phyloP scores from a whole-genome alignment of 2,113 vertebrate genomes.

The Cyphomyrus discorhynchus region DNA sequence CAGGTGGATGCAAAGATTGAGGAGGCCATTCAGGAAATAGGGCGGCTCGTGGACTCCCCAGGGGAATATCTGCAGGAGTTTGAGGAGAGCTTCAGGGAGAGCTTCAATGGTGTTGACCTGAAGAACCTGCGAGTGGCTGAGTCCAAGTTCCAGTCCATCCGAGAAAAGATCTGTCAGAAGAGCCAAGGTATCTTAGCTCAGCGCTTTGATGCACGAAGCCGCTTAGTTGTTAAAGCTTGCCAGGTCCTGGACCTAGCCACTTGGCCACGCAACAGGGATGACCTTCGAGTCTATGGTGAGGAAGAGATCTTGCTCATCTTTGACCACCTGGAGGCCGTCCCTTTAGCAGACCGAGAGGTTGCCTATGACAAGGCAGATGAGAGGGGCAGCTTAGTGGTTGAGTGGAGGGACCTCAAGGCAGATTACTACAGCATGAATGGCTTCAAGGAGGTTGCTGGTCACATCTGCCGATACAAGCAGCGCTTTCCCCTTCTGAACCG shows the following conservation, averaged over 20 bases:
- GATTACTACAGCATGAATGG: slow-evolving; percentile 84
- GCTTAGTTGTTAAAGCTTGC: slow-evolving; percentile 79
- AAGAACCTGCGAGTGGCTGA: slow-evolving; percentile 91
- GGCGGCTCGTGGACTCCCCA: slow-evolving; percentile 76
- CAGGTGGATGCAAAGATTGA: slow-evolving; percentile 84
- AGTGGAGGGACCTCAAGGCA: slow-evolving; percentile 89
- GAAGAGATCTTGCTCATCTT: slow-evolving; percentile 85
- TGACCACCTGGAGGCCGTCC: slow-evolving; percentile 76
- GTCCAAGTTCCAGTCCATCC: slow-evolving; percentile 92
- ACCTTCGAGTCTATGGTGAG: slow-evolving; percentile 78
- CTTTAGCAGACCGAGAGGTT: slow-evolving; percentile 62
- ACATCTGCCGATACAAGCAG: slow-evolving; percentile 83
- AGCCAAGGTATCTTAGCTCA: slow-evolving; percentile 84
- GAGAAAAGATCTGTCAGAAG: slow-evolving; percentile 92
- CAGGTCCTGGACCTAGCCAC: slow-evolving; percentile 78
- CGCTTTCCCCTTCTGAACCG: slow-evolving; percentile 83
- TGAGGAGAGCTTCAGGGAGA: slow-evolving; percentile 89
- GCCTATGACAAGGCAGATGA: slow-evolving; percentile 64
- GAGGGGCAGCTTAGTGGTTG: slow-evolving; percentile 69
- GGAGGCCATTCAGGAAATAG: slow-evolving; percentile 88
- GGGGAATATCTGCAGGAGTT: slow-evolving; percentile 93
- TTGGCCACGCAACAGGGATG: slow-evolving; percentile 79
- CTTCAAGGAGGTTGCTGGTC: slow-evolving; percentile 82
- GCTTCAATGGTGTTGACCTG: slow-evolving; percentile 84
- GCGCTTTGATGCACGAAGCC: slow-evolving; percentile 76